Base-by-base conservation (phyloP, 2,888 invertebrate species). In the Nymphalis polychloros region DNA sequence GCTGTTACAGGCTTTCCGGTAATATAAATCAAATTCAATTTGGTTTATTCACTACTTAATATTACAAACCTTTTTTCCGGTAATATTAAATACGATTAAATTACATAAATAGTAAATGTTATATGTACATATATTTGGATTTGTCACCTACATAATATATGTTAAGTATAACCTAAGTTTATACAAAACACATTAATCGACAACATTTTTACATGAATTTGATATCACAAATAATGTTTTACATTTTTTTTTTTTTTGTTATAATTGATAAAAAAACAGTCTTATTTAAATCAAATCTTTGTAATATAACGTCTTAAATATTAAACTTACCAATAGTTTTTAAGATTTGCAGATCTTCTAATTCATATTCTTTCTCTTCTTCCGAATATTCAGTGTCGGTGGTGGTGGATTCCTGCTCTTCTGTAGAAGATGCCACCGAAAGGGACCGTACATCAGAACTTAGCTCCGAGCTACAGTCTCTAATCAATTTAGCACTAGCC, bases 331-430 rank as follows among this genome's bases (percentile, higher is more conserved):
- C 97, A 72, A 97, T 97, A 70, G 97, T 97, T 93, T 97, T 97
- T 77, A 97, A 94, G 78, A 97, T 96, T 86, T 97, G 96, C 80
- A 97, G 95, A 84, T 97, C 97, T 75, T 97, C 97, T 77, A 97
- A 88, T 81, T 95, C 94, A 80, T 94, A 95, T 79, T 95, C 94
- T 76, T 95, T 93, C 76, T 94, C 93, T 75, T 93, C 93, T 73
- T 93, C 93, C 1, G 93, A 93, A 80, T 90, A 93, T 65, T 94
- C 94, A 0, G 93, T 93, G 72, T 94, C 93, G 17, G 93, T 93
- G 72, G 93, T 90, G 70, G 93, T 91, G 64, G 93, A 93, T 31
- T 93, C 93, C 76, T 93, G 93, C 75, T 93, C 93, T 77, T 94
- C 93, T 57, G 92, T 93, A 46, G 94, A 93, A 27, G 94, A 93